These are phyloP conservation scores for Oegoconia quadripuncta DNA, from an alignment of 2,888 invertebrate species.

Conservation along the genomic window DNA sequence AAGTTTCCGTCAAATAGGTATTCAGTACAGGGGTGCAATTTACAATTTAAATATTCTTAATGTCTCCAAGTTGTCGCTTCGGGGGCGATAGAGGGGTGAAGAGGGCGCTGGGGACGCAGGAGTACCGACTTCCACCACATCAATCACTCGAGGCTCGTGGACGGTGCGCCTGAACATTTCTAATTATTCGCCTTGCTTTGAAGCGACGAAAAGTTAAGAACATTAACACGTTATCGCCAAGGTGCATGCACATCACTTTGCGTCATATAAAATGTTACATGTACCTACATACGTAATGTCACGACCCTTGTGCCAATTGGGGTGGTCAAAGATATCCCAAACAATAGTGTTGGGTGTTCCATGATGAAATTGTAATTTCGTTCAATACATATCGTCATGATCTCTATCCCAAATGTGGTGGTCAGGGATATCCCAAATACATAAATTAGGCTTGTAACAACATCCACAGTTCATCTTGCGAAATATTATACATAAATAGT, in stretches of 20 bases:
- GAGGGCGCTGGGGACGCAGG: constrained; percentile 27
- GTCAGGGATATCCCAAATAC: no score
- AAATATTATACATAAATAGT: no score
- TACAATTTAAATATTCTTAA: constrained; percentile 79
- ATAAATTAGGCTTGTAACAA: no score
- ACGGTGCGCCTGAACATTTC: constrained; percentile 74
- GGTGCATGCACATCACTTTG: constrained; percentile 3
- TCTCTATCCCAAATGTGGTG: no score
- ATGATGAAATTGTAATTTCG: no score
- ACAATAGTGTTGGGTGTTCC: no score
- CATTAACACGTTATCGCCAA: constrained; percentile 29
- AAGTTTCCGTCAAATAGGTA: constrained; percentile 70
- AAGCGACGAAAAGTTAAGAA: constrained; percentile 47
- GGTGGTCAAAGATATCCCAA: no score
- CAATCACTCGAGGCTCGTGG: constrained; percentile 77
- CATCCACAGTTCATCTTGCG: no score
- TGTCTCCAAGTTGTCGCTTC: constrained; percentile 72
- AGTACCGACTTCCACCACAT: constrained; percentile 71
- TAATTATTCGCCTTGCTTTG: constrained; percentile 71
- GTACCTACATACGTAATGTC: no score
- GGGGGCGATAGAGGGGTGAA: constrained; percentile 29
- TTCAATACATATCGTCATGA: no score
- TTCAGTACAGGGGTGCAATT: constrained; percentile 76
- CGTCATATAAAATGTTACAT: no score
- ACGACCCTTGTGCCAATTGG: no score